Percentiles rank a stretch among this genome's conserved stretches.
Evolutionary conservation across 2,113 vertebrate genomes (phyloP).

Genomic region (Mus spicilegus): DNA sequence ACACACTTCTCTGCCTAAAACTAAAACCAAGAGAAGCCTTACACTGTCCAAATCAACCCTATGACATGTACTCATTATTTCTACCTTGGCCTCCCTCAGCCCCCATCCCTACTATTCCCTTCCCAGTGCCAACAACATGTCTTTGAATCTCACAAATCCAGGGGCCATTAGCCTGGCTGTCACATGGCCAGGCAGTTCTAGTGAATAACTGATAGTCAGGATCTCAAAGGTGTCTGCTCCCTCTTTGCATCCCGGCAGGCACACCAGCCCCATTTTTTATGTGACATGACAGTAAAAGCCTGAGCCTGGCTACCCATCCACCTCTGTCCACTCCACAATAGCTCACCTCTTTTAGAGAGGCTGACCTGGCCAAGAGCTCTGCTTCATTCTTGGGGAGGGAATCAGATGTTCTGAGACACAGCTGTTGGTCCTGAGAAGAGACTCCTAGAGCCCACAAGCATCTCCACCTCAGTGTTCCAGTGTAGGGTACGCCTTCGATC

Average conservation of each 20-base stretch:
- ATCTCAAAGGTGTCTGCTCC: not conserved
- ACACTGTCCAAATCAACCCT: fast-evolving
- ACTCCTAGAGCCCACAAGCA: fast-evolving
- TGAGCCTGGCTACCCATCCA: not conserved
- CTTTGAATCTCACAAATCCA: not conserved
- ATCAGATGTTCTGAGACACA: not conserved
- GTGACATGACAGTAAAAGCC: constrained; percentile 32
- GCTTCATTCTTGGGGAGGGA: not conserved
- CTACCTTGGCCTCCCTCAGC: not conserved
- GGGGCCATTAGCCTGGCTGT: not conserved
- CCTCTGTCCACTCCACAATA: not conserved
- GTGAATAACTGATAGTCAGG: not conserved
- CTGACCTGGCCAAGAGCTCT: fast-evolving
- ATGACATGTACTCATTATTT: fast-evolving
- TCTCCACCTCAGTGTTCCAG: not conserved
- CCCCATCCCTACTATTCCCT: not conserved
- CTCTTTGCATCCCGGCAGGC: fast-evolving
- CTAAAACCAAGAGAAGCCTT: not conserved
- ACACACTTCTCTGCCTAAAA: not conserved
- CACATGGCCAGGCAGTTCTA: not conserved
- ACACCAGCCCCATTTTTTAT: not conserved
- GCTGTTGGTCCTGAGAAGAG: not conserved
- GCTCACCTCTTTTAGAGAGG: not conserved
- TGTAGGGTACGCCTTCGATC: not conserved
- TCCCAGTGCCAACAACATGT: fast-evolving